Evolutionary conservation across 2,797 vertebrate species (phyloP), one percentile per base, ranked within the genome.

Genomic region (Cuniculus paca): DNA sequence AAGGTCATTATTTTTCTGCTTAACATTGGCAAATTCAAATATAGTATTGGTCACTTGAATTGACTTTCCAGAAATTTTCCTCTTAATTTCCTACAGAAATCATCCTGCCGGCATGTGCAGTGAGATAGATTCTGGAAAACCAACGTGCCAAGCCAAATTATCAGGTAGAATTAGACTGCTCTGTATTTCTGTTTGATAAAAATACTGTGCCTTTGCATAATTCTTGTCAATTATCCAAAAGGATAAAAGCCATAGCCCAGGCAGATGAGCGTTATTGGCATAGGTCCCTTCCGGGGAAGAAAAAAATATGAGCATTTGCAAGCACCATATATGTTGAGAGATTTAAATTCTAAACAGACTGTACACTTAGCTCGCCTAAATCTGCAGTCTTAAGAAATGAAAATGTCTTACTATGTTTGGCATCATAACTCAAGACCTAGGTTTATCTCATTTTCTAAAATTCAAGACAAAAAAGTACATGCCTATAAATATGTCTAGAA

Each of bases 161-260:
- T 52, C 95, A 85, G 60, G 63, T 2, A 24, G 91, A 97, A 96
- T 86, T 93, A 96, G 97, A 79, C 95, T 90, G 65, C 68, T 92
- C 26, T 84, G 50, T 94, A 54, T 96, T 84, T 94, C 93, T 96
- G 86, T 97, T 97, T 96, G 96, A 85, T 97, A 91, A 94, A 60
- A 28, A 70, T 94, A 83, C 88, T 95, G 92, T 90, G 90, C 88
- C 91, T 97, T 96, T 80, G n/a, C 94, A 92, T 96, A 42, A 91
- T 96, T 89, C 93, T 95, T 77, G 72, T 68, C 72, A 95, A 98
- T 98, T 98, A 98, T 93, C 94, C 61, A 81, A 96, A 96, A 0
- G 86, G 92, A 84, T 94, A 90, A 96, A 96, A 13, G 77, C 24
- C 74, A 0, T 95, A 78, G 89, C 54, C 96, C 88, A 96, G 77